These are phyloP conservation scores for Physocephala rufipes DNA, from an alignment of 2,888 invertebrate genomes.

Conservation along the genomic window DNA sequence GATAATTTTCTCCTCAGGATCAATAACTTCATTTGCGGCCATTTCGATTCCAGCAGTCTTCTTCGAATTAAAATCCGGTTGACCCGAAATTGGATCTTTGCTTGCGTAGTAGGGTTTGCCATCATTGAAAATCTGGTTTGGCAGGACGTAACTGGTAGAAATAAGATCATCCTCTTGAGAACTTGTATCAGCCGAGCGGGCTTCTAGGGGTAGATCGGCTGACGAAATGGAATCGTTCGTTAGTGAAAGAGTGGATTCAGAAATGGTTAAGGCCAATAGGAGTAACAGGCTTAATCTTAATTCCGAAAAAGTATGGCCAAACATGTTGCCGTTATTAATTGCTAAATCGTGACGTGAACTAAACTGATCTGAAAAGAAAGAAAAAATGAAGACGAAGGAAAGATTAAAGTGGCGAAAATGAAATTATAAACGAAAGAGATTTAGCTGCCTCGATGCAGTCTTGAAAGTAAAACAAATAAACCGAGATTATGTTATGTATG, in stretches of 20 bases:
- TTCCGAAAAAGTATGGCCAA: too few species aligned
- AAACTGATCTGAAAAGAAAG: neutral
- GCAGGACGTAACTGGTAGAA: conserved; percentile 62
- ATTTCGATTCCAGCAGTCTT: conserved; percentile 66
- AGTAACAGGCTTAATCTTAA: too few species aligned
- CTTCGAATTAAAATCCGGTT: conserved; percentile 71
- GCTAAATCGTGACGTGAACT: too few species aligned
- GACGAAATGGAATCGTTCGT: conserved; percentile 48
- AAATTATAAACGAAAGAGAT: too few species aligned
- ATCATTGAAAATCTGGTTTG: conserved; percentile 73
- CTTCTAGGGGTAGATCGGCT: conserved; percentile 57
- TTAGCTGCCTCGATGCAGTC: too few species aligned
- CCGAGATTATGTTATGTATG: neutral
- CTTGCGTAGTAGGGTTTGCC: conserved; percentile 77
- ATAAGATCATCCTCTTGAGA: conserved; percentile 59
- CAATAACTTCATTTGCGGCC: conserved; percentile 62
- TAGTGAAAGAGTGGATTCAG: conserved; percentile 11
- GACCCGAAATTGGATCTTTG: conserved; percentile 75
- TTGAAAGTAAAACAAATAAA: neutral
- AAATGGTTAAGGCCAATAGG: conserved; percentile 23
- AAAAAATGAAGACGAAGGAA: neutral
- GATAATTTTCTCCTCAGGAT: conserved; percentile 70
- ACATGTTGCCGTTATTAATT: too few species aligned
- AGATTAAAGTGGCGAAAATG: too few species aligned
- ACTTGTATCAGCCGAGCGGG: conserved; percentile 51